Evolutionary conservation across 2,113 vertebrate genomes (phyloP), one percentile per base, ranked within the genome.

Genomic region (Lasiurus cinereus): DNA sequence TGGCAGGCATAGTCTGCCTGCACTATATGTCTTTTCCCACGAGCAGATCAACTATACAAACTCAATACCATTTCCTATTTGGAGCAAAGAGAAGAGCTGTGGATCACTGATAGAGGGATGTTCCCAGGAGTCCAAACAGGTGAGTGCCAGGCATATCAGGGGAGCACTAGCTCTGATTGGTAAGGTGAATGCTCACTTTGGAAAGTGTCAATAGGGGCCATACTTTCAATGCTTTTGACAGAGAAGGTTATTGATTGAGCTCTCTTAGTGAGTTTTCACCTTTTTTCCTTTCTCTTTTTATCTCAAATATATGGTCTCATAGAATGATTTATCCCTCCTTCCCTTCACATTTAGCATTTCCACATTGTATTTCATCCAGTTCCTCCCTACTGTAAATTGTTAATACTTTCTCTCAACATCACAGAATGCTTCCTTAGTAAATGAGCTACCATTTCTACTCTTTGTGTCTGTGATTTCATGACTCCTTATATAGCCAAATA

Each of bases 71-170:
- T 73, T 72, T 74, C 56, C 24, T n/a, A 8, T 48, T 64, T 83
- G 95, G 88, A 86, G 46, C 88, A 62, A 93, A 94, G 74, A 90
- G 88, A 89, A 69, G 95, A 54, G 33, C 85, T 69, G 29, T 87
- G 91, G 24, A 15, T 43, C 29, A 13, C 48, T 0, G 39, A 59
- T 15, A 90, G 69, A 86, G 72, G 79, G 21, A 18, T 69, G 64
- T 33, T 83, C 33, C 33, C 27, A 56, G 76, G 22, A 67, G 22
- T 8, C 33, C 50, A 3, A 19, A 24, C 36, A 92, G 93, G 91
- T 96, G 46, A 88, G 72, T n/a, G 52, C 33, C 48, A 24, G 27
- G 7, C 16, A 22, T 62, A 6, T n/a, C 2, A 62, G 33, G 54
- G 8, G 50, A 56, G 64, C 7, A 27, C 3, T 27, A 16, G 46